Percentiles rank a stretch among this genome's conserved stretches.
These are phyloP conservation scores for Dolichoris vasculosae DNA, from an alignment of 1,140 invertebrate genomes.

Conservation along the genomic window DNA sequence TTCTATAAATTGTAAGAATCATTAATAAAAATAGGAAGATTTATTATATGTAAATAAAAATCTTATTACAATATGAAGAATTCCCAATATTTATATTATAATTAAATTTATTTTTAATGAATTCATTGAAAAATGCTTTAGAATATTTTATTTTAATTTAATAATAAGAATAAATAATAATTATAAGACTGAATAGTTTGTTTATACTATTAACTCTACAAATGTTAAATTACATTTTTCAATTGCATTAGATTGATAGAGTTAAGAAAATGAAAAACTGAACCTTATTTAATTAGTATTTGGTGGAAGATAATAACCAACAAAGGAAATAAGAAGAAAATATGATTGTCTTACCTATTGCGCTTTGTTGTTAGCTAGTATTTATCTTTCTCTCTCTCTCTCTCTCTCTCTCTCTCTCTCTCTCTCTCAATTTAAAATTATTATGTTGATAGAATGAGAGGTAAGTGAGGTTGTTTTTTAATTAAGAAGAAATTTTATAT, in stretches of 20 bases:
- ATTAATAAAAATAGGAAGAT: no score
- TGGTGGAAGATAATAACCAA: background rate
- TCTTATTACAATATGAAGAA: no score
- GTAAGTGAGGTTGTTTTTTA: background rate
- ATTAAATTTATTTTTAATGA: no score
- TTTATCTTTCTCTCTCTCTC: background rate
- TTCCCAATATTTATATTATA: no score
- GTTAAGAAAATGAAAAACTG: slow-evolving; percentile 9
- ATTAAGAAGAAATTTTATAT: background rate
- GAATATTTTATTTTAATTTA: no score
- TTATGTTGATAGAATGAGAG: background rate
- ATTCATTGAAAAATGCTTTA: no score
- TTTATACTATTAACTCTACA: no score
- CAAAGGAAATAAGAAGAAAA: background rate
- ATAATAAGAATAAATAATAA: no score
- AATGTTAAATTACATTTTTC: background rate
- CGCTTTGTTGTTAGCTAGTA: background rate
- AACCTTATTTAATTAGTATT: background rate
- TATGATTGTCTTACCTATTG: background rate
- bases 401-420: background rate
- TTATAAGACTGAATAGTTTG: no score
- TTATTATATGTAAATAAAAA: no score
- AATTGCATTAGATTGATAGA: slow-evolving; percentile 35
- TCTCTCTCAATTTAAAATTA: background rate
- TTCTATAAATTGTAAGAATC: no score